Base-by-base conservation (phyloP, 1,140 invertebrate genomes). In the Rhopalosiphum maidis region DNA sequence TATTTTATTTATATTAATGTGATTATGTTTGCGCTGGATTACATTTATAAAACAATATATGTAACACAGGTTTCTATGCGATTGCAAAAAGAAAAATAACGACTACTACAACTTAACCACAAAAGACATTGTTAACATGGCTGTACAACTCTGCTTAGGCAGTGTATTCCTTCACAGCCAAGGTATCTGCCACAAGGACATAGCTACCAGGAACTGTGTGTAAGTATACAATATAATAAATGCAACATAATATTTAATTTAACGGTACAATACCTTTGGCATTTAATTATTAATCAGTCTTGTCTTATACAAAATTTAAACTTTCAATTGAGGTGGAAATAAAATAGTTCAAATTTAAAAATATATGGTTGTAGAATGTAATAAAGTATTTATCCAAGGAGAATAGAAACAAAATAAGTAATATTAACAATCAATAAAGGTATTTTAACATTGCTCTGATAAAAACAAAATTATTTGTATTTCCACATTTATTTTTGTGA, bases 121-220 rank as follows among this genome's bases (percentile, higher is more conserved):
- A 0, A 97, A 98, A 94, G 98, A 99, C 94, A 95, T 99, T 90
- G 98, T 99, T 1, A 97, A 98, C 94, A 97, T 99, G 95, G 98
- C 97, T 35, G 97, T 98, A 82, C 98, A 99, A 95, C 96, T 98
- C 77, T 97, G 97, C 68, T 96, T 98, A 94, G 99, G 98, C 3
- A 95, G 99, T 68, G 97, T 98, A 94, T 99, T 98, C 95, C 96
- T 99, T 93, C 98, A 99, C 95, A 97, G 97, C 22, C 97, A 98
- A 94, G 96, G 97, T 89, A 96, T 99, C 37, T 96, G 98, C 83
- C 98, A 99, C 95, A 97, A 97, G 95, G 99, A 99, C 95, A 96
- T 99, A 88, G 98, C 98, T 21, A 46, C 97, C 37, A 97, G 98
- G 95, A 99, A 99, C 96, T 99, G 98, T 95, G 96, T 98, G 97